Base-by-base conservation (phyloP, 2,888 invertebrate genomes). In the Thereva nobilitata region DNA sequence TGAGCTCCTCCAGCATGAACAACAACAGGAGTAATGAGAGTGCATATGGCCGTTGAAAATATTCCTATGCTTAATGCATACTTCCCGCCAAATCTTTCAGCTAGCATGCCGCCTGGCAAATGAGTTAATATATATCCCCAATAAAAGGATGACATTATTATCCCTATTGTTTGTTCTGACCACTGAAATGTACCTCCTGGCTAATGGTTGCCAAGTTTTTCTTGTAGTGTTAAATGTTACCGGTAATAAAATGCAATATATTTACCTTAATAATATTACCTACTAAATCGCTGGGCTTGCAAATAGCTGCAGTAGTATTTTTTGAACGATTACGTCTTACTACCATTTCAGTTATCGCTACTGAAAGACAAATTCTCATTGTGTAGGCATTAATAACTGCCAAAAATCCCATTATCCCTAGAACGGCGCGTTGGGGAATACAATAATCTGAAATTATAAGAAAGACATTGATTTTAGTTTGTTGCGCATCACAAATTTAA, bases 101-200 rank as follows among this genome's bases (percentile, higher is more conserved):
- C 90, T 44, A 94, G 76, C 61, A 90, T 83, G 65, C 93, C 93
- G 50, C 93, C 93, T 0, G 93, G 93, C 37, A 94, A 78, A 75
- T 93, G 93, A 0, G 92, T 92, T 0, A 91, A 68, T 0, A 93
- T 87, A 80, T 93, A 93, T 1, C 93, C 93, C 83, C 91, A 92
- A 81, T 91, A 94, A 79, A 94, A 93, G 0, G 92, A 87, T 55
- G 91, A 89, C 3, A 93, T 82, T 50, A 93, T 91, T 45, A 90
- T 80, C 0, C 93, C 93, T 81, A 91, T 89, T 3, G 87, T 84
- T 66, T 85, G 80, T 76, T 88, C 86, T 59, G 85, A 84, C 91
- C 91, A 92, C 40, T 87, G 85, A 76, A 85, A 89, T 65, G 77
- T 83, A 82, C 68, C 68, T 6, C 56, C 42, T 35, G n/a, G 8